Conservation (phyloP, 2,888 invertebrate genomes). For the Scaptomyza reducta region DNA sequence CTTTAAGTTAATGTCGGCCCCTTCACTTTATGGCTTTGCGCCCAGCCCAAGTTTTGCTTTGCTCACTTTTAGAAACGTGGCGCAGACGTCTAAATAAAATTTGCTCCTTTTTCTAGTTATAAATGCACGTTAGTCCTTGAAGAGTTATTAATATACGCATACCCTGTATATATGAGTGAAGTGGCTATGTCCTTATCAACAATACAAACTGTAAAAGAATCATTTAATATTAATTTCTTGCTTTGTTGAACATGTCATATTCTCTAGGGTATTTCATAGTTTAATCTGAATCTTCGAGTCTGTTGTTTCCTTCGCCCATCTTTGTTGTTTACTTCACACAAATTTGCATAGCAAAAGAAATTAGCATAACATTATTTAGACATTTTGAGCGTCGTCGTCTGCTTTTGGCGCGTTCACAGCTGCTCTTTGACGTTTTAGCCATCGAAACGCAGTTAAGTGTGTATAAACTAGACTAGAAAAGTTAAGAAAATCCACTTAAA, state of each 20-base stretch:
- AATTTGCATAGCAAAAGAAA: constrained; percentile 75
- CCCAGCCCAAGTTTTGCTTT: constrained; percentile 7
- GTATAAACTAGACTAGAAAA: constrained; percentile 13
- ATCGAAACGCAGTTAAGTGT: constrained; percentile 9
- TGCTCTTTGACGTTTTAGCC: constrained; percentile 19
- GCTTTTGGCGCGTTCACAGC: constrained; percentile 18
- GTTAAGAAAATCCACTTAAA: constrained; percentile 16
- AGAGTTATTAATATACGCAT: constrained; percentile 1
- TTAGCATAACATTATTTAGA: constrained; percentile 77
- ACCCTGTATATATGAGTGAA: constrained; percentile 21
- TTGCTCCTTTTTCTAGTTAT: constrained; percentile 1
- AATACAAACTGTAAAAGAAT: no score
- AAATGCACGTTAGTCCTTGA: constrained; percentile 5
- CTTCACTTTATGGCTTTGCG: constrained; percentile 5
- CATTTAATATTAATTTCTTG: no score
- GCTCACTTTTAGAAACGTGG: constrained; percentile 13
- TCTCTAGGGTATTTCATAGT: constrained; percentile 26
- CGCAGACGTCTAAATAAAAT: background rate
- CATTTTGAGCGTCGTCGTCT: constrained; percentile 51
- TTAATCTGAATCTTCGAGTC: background rate
- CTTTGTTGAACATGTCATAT: no score
- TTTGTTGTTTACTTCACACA: constrained; percentile 59
- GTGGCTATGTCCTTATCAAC: no score
- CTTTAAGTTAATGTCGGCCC: constrained; percentile 35
- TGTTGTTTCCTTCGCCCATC: constrained; percentile 37